Evolutionary conservation across 2,797 vertebrate species (phyloP).

Genomic region (Pachyuromys duprasi): DNA sequence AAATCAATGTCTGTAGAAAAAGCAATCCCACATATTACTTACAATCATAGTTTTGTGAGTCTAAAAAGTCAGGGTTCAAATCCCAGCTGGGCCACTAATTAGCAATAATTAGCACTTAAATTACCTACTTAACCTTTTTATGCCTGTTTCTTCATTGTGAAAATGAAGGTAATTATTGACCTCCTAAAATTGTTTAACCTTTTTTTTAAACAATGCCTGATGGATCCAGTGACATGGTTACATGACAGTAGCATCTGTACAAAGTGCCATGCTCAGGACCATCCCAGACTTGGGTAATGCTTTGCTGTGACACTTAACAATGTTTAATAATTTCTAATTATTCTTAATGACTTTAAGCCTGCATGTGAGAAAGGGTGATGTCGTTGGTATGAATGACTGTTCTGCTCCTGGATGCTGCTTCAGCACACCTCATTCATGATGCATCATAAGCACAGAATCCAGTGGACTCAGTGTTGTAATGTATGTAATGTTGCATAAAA

Average conservation of each 20-base stretch:
- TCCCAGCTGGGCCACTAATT: constrained; percentile 15
- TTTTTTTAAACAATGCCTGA: background rate
- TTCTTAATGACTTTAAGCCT: constrained; percentile 6
- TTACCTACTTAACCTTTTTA: constrained; percentile 47
- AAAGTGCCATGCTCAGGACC: background rate
- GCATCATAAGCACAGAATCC: background rate
- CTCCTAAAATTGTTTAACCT: constrained; percentile 34
- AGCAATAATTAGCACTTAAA: constrained; percentile 46
- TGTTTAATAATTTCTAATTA: background rate
- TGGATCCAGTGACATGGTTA: background rate
- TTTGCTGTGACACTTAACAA: background rate
- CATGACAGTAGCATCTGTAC: background rate
- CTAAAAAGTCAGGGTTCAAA: constrained; percentile 37
- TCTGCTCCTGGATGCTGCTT: background rate
- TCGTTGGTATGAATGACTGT: fast-evolving
- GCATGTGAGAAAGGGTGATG: background rate
- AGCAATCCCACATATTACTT: background rate
- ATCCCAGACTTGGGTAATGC: background rate
- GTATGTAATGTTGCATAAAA: no score
- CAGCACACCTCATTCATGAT: background rate
- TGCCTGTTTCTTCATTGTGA: constrained; percentile 10
- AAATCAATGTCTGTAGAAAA: background rate
- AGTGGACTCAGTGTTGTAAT: background rate
- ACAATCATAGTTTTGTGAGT: background rate
- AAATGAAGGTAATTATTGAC: background rate